These are phyloP conservation scores for Iphiclides podalirius DNA, from an alignment of 2,888 invertebrate species.

Conservation along the genomic window DNA sequence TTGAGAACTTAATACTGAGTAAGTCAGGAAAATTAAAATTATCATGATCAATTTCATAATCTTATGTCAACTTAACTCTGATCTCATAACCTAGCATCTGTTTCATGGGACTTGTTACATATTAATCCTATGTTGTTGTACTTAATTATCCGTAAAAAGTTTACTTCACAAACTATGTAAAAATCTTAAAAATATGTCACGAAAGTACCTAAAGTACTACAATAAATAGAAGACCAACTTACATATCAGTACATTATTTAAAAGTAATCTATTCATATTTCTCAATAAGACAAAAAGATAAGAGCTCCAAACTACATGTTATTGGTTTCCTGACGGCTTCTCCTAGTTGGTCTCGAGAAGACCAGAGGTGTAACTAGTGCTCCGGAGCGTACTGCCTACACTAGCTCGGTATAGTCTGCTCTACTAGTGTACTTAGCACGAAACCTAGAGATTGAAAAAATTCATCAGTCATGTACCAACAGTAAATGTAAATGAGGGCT, in stretches of 20 bases:
- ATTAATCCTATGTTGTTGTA: slow-evolving; percentile 72
- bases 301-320: slow-evolving; percentile 64
- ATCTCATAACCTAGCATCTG: slow-evolving; percentile 62
- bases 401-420: slow-evolving; percentile 76
- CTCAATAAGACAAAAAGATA: slow-evolving; percentile 52
- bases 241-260: slow-evolving; percentile 72
- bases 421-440: slow-evolving; percentile 81
- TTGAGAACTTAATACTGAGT: slow-evolving; percentile 78
- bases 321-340: slow-evolving; percentile 73
- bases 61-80: slow-evolving; percentile 54
- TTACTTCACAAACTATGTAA: slow-evolving; percentile 62
- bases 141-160: slow-evolving; percentile 65
- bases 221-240: slow-evolving; percentile 77
- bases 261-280: slow-evolving; percentile 63
- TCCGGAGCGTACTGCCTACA: slow-evolving; percentile 80
- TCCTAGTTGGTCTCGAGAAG: slow-evolving; percentile 75
- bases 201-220: slow-evolving; percentile 75
- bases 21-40: slow-evolving; percentile 55
- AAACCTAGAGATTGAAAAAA: slow-evolving; percentile 81
- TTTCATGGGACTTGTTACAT: slow-evolving; percentile 56
- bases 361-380: slow-evolving; percentile 76
- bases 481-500: slow-evolving; percentile 51
- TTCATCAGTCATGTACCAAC: slow-evolving; percentile 61
- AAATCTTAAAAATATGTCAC: slow-evolving; percentile 69
- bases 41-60: slow-evolving; percentile 50